phyloP scores from a whole-genome alignment of 1,140 invertebrate genomes.

The Bombus breviceps region DNA sequence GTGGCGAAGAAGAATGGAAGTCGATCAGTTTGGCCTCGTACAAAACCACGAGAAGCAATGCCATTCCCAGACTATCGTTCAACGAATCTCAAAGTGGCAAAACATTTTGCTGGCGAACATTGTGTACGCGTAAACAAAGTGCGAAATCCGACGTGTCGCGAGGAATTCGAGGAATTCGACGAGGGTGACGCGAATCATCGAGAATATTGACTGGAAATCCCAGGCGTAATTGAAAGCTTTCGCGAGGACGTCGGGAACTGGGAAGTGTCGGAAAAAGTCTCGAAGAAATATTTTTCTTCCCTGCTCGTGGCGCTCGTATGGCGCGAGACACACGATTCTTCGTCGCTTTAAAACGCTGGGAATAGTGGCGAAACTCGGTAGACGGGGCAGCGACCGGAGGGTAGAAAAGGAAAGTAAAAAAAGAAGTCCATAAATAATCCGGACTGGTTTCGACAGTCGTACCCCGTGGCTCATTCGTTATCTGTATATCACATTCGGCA shows the following conservation, averaged over 20 bases:
- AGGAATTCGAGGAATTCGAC: background rate
- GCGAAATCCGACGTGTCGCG: background rate
- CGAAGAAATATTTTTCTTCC: slow-evolving; percentile 44
- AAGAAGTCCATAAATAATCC: slow-evolving; percentile 61
- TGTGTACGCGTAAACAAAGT: no score
- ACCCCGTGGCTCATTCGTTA: slow-evolving; percentile 47
- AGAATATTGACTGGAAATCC: slow-evolving; percentile 7
- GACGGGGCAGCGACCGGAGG: slow-evolving; percentile 1
- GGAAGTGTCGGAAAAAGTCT: slow-evolving; percentile 38
- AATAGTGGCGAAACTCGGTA: slow-evolving; percentile 32
- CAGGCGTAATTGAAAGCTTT: slow-evolving; percentile 28
- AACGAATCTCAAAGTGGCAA: no score
- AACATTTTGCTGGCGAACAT: no score
- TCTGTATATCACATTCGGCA: slow-evolving; percentile 38
- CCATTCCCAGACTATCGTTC: no score
- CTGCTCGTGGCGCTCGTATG: background rate
- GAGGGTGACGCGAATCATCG: background rate
- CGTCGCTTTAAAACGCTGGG: slow-evolving; percentile 41
- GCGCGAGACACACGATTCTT: slow-evolving; percentile 48
- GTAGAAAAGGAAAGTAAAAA: background rate
- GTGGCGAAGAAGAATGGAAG: no score
- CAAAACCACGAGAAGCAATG: no score
- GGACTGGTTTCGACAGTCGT: slow-evolving; percentile 66
- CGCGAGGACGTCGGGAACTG: slow-evolving; percentile 10
- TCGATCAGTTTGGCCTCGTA: no score